Evolutionary conservation across 2,888 invertebrate genomes (phyloP), one percentile per base, ranked within the genome.

Genomic region (Pyrocoelia pectoralis): DNA sequence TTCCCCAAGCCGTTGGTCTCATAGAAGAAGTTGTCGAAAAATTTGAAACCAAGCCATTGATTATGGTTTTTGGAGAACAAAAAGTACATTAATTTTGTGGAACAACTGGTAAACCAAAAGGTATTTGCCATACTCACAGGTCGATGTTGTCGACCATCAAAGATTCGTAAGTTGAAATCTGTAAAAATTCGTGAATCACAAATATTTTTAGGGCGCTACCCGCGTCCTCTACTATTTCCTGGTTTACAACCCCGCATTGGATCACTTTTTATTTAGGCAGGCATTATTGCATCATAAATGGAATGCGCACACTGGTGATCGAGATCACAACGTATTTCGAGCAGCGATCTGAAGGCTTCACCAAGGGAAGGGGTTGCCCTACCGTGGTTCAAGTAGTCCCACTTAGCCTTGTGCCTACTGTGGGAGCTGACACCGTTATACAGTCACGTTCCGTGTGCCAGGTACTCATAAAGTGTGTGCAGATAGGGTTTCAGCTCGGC

Each of bases 401-500:
- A 73, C 61, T 74, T 75, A 24, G 72, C 72, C 65, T 74, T 76
- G 64, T 76, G 76, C 62, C 73, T 68, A 40, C 75, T 68, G 40
- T 75, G 76, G 56, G 73, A 73, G n/a, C 73, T 73, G 1, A 80
- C 68, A n/a, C 77, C 79, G 64, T 79, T 77, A 65, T 79, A 80
- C 46, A 81, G 69, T 2, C 80, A 81, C 69, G 80, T 81, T 73
- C 49, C 48, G 51, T n/a, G n/a, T n/a, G n/a, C n/a, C 4, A 64
- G 66, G 61, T 66, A 79, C 10, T 74, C 72, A n/a, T 79, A 59
- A 18, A 77, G 65, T 15, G 70, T 69, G 28, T 74, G 73, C 2
- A 80, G 49, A 64, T 77, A 72, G 3, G 80, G 81, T 64, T 79
- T 79, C 14, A 87, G 75, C 74, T 88, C 88, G 1, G 83, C 72